Evolutionary conservation across 53 echinoderm and acorn worm genomes (phyloP), one percentile per base, ranked within the genome.

Genomic region (Holothuria scabra): DNA sequence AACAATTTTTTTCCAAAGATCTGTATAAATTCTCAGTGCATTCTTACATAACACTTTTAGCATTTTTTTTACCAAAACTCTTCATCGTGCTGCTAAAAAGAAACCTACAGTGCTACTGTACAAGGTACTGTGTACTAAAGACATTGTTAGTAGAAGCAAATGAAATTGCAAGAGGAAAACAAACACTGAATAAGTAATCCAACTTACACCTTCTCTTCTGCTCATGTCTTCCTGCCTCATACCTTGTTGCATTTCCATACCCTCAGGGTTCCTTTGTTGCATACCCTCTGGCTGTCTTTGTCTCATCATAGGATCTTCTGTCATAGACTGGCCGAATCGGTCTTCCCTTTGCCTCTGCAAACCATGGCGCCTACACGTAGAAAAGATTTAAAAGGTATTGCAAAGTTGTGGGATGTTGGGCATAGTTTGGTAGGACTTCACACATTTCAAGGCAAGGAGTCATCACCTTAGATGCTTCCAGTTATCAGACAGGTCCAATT

Each of bases 301-400:
- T 12, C 79, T 59, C 79, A 79, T 59, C 56, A 56, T 32, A 0
- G 19, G 16, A 16, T 58, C 34, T 23, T 59, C 79, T 10, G 20
- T 57, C 79, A 79, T 79, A 59, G 57, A 34, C 5, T 5, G 4
- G 31, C 26, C 79, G 59, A 79, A 58, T 57, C 79, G 52, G 21
- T 92, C 92, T 59, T 89, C 80, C 52, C 89, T 89, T 60, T 89
- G 89, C 22, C 78, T 81, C 49, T 75, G 66, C 56, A 86, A 71
- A 16, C 88, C 89, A 78, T 92, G 92, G 67, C 89, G 86, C 46
- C 92, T 92, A 29, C 31, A 60, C 21, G 18, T 4, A 52, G 16
- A 52, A 52, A 41, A 41, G 6, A 3, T 3, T 5, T 4, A 41
- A 41, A 41, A 41, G 7, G 41, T 41, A 8, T 8, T 14, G 0